These are phyloP conservation scores for Lathamus discolor DNA, from an alignment of 2,113 vertebrate genomes.

Conservation along the genomic window DNA sequence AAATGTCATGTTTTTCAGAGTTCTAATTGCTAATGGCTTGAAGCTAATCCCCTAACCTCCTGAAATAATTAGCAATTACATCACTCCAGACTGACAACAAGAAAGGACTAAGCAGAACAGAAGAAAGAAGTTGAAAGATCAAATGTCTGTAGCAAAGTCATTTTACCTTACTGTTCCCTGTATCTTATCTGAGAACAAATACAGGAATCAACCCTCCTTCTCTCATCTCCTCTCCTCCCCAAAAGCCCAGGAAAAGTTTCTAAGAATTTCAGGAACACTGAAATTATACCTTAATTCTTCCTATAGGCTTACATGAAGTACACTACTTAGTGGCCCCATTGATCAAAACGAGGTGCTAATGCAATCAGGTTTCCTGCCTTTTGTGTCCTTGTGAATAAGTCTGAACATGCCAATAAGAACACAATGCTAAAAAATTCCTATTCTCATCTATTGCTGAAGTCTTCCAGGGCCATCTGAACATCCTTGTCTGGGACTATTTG, in stretches of 20 bases:
- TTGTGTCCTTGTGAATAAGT: slow-evolving; percentile 35
- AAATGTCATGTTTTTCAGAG: not conserved
- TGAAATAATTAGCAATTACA: not conserved
- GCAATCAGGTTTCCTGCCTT: slow-evolving; percentile 37
- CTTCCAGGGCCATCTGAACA: slow-evolving; percentile 13
- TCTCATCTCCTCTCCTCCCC: not conserved
- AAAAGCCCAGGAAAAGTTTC: not conserved
- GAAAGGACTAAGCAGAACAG: not conserved
- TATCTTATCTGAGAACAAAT: not conserved
- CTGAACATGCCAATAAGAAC: not conserved
- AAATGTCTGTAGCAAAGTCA: not conserved
- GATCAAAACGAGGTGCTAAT: not conserved
- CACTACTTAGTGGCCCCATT: not conserved
- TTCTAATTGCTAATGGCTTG: not conserved
- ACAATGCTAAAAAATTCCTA: slow-evolving; percentile 24
- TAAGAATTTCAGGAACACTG: not conserved
- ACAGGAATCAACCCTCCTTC: not conserved
- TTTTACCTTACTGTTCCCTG: not conserved
- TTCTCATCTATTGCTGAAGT: not conserved
- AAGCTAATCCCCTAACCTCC: not conserved
- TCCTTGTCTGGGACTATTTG: not conserved
- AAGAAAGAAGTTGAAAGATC: not conserved
- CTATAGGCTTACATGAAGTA: not conserved
- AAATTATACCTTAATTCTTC: not conserved
- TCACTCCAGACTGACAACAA: not conserved